These are phyloP conservation scores for Cepaea nemoralis DNA, from an alignment of 1,140 invertebrate genomes.

Conservation along the genomic window DNA sequence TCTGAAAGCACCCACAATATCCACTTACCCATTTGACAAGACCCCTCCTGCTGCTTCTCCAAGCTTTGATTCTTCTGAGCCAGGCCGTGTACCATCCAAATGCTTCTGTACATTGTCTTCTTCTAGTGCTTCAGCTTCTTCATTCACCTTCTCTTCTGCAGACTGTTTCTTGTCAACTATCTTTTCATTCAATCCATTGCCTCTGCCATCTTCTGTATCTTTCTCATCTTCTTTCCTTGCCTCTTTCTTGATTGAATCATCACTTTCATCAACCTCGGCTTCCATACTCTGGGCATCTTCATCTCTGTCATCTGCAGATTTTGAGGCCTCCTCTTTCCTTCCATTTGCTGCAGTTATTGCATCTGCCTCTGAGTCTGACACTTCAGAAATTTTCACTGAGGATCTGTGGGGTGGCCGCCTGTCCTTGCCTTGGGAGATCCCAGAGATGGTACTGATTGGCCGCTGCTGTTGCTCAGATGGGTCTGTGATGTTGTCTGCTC, in stretches of 20 bases:
- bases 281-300: constrained; percentile 1
- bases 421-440: constrained; percentile 69
- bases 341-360: constrained; percentile 17
- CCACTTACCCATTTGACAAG: constrained; percentile 13
- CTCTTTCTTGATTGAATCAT: constrained; percentile 17
- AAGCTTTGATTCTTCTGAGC: constrained; percentile 20
- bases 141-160: constrained; percentile 22
- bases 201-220: constrained; percentile 24
- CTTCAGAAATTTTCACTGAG: constrained; percentile 64
- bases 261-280: neutral
- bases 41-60: neutral
- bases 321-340: neutral
- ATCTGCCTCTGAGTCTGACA: constrained; percentile 50
- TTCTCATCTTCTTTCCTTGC: constrained; percentile 29
- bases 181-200: constrained; percentile 3
- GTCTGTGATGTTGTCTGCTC: constrained; percentile 94
- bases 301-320: neutral
- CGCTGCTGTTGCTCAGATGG: constrained; percentile 90
- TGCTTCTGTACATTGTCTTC: constrained; percentile 31
- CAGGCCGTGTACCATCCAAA: neutral
- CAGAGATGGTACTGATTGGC: constrained; percentile 95
- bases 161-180: constrained; percentile 23
- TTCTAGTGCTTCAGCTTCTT: constrained; percentile 24
- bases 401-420: constrained; percentile 56
- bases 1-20: neutral